A percentile compares a stretch with the other conserved stretches of the same genome.
These are phyloP conservation scores for Ranitomeya variabilis DNA, from an alignment of 2,113 vertebrate species.

Conservation along the genomic window DNA sequence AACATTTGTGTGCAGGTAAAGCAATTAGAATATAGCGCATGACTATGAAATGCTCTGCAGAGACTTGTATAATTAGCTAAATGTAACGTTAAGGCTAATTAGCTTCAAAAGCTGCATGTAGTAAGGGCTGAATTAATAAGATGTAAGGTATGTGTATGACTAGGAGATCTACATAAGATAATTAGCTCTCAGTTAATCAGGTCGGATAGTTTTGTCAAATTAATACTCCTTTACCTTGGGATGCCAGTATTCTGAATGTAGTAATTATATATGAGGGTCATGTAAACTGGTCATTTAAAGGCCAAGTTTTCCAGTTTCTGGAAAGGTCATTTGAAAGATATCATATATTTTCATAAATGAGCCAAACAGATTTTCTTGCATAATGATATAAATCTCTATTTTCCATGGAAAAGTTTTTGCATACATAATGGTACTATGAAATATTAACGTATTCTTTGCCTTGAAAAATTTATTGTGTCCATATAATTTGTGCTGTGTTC, in stretches of 20 bases:
- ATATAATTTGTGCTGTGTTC: neutral
- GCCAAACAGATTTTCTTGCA: neutral
- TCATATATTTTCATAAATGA: neutral
- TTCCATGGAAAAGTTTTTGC: neutral
- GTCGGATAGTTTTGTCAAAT: neutral
- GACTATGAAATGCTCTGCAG: neutral
- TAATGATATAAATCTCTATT: neutral
- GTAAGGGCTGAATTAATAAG: slow-evolving; percentile 16
- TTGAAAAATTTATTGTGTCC: neutral
- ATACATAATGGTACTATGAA: neutral
- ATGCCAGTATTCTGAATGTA: neutral
- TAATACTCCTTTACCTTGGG: neutral
- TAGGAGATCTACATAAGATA: neutral
- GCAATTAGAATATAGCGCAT: neutral
- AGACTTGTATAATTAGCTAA: slow-evolving; percentile 21
- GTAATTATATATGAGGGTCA: neutral
- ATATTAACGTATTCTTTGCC: neutral
- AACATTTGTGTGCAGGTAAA: neutral
- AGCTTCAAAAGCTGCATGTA: slow-evolving; percentile 3
- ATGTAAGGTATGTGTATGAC: neutral
- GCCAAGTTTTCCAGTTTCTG: neutral
- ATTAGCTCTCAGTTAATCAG: neutral
- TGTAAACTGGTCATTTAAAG: neutral
- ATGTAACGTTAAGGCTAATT: neutral
- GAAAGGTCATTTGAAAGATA: neutral